Base-by-base conservation (phyloP, 2,797 vertebrate genomes). In the Rachycentron canadum region DNA sequence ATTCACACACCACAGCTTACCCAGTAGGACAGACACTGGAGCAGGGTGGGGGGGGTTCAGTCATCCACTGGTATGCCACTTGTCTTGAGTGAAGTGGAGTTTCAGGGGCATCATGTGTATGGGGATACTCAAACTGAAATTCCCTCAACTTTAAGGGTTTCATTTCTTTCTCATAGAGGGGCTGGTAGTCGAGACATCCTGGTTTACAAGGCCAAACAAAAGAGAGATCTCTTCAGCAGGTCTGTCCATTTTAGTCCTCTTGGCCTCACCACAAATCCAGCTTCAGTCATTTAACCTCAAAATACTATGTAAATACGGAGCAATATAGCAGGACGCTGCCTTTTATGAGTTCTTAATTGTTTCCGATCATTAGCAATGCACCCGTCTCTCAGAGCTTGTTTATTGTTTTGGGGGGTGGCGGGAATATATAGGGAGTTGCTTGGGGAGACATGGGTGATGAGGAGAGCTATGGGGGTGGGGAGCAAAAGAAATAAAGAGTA, bases 341-440 rank as follows among this genome's bases (percentile, higher is more conserved):
- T 73, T 93, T 89, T 89, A 83, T 85, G 65, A 58, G 61, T 25
- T 7, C 60, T 50, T 92, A 89, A 94, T 94, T 93, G 92, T 93
- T 93, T 94, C 89, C 84, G 83, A 89, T 90, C 88, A 92, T 92
- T 91, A 91, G 88, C 82, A 84, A 90, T 90, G 88, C 89, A 83
- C 65, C 67, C 45, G 4, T 45, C 67, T 38, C 81, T 88, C 81
- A 41, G 45, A 79, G 89, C 84, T 87, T 90, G 87, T 91, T 92
- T 91, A 84, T 86, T 86, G 79, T 89, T 84, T 73, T 26, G 63
- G 69, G 61, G 58, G 73, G 43, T 16, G 69, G 65, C 43, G 69
- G 61, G 73, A 61, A 79, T 55, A 70, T 64, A 73, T 5, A 38
- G 75, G 71, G 73, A 78, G 76, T 57, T 47, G 67, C 62, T 71